Base-by-base conservation (phyloP, 1,140 invertebrate genomes). In the Calosoma granatense region DNA sequence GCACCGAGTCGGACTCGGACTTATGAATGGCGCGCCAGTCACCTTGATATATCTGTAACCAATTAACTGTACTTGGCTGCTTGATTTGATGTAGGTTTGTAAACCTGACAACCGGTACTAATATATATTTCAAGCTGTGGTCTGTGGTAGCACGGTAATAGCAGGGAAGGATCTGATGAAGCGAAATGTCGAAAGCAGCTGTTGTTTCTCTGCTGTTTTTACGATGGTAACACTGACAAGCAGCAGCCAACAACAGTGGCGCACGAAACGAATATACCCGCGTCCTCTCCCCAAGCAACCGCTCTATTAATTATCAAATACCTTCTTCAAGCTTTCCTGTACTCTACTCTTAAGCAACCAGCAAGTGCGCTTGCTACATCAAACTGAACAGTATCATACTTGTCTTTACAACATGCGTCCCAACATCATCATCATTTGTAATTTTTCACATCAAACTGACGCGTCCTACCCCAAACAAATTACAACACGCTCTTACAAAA, bases 61-160 rank as follows among this genome's bases (percentile, higher is more conserved):
- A 47, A 47, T 47, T 47, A 47, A 47, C 41, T 47, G 41, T 47
- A 47, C 6, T 47, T 17, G 41, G 41, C 41, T 47, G 41, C 41
- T 47, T 47, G 41, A 47, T 47, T 47, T 47, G 41, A 47, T 47
- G 15, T 47, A 47, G 41, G 41, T 47, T 47, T 47, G 41, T 47
- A 11, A 47, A 47, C 17, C 17, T 47, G 41, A 47, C 41, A 47
- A 47, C 41, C 41, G 17, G 41, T 47, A 47, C 41, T 47, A 47
- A 47, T 47, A 47, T 47, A 47, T 47, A 47, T 47, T 47, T 47
- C 41, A 47, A 17, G 15, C 41, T 47, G 41, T 47, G 41, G 41
- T 47, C 15, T 47, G 41, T 47, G 41, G 41, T 17, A 4, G 9
- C 41, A 9, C 41, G 41, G 41, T 47, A 47, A 47, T 47, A 47